Percentiles rank a stretch among this genome's conserved stretches.
Conservation (phyloP, 2,888 invertebrate species). For the Cataglyphis livida region DNA sequence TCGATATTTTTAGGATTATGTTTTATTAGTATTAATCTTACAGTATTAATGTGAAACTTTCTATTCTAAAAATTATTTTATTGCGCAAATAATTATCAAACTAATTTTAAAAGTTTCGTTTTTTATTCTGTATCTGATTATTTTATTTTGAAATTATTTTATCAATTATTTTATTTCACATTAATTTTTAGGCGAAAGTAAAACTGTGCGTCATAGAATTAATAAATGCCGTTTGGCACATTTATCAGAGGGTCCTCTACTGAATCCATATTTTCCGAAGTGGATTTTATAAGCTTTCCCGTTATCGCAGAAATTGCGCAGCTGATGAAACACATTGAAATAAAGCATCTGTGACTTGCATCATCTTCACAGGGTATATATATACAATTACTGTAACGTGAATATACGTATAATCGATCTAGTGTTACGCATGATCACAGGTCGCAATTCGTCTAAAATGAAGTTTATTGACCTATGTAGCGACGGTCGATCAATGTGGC, state of each 20-base stretch:
- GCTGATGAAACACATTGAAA: conserved; percentile 60
- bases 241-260: background rate
- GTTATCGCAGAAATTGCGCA: conserved; percentile 53
- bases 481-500: conserved; percentile 13
- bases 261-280: conserved; percentile 15
- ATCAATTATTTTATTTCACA: background rate
- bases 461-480: conserved; percentile 42
- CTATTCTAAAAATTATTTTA: background rate
- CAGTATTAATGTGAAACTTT: background rate
- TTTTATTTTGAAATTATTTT: background rate
- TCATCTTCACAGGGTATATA: conserved; percentile 44
- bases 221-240: background rate
- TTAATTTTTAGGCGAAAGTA: background rate
- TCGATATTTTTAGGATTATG: background rate
- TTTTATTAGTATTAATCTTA: background rate
- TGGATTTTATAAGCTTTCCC: conserved; percentile 38
- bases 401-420: conserved; percentile 14
- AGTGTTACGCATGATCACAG: background rate
- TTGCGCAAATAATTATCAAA: background rate
- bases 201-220: background rate
- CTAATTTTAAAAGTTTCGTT: conserved; percentile 8
- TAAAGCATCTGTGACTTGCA: conserved; percentile 57
- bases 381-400: background rate
- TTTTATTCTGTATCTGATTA: background rate
- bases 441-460: background rate